These are phyloP conservation scores for Triplophysa rosa DNA, from an alignment of 2,113 vertebrate species.

Conservation along the genomic window DNA sequence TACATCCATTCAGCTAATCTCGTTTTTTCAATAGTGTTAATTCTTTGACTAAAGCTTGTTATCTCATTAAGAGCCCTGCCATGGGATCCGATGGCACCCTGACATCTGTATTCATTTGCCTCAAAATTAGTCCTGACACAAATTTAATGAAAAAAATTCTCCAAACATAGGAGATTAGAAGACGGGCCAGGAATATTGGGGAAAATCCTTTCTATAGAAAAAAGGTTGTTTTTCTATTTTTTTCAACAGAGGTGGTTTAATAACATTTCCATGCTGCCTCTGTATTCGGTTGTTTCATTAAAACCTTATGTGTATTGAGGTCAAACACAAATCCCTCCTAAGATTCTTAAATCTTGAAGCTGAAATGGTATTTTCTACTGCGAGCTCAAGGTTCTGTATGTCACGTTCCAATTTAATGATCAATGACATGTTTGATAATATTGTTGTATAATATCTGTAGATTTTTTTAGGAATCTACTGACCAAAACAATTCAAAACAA, in stretches of 20 bases:
- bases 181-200: slow-evolving; percentile 59
- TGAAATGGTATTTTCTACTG: slow-evolving; percentile 13
- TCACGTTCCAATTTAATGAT: not conserved
- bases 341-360: slow-evolving; percentile 40
- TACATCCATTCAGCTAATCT: slow-evolving; percentile 55
- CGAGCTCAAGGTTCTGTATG: not conserved
- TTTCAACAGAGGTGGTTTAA: slow-evolving; percentile 38
- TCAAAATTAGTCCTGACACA: slow-evolving; percentile 75
- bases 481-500: slow-evolving; percentile 10
- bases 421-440: slow-evolving; percentile 7
- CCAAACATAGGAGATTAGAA: slow-evolving; percentile 68
- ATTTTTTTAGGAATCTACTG: slow-evolving; percentile 28
- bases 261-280: slow-evolving; percentile 38
- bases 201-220: slow-evolving; percentile 48
- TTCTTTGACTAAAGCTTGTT: slow-evolving; percentile 80
- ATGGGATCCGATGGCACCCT: slow-evolving; percentile 75
- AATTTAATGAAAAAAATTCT: slow-evolving; percentile 69
- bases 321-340: slow-evolving; percentile 45
- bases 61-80: slow-evolving; percentile 73
- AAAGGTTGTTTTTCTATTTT: slow-evolving; percentile 22
- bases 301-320: slow-evolving; percentile 43
- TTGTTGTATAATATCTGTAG: not conserved
- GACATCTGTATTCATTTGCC: slow-evolving; percentile 76
- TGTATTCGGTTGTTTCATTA: slow-evolving; percentile 30
- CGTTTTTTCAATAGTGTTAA: slow-evolving; percentile 69